Percentiles rank a stretch among this genome's conserved stretches.
phyloP scores from a whole-genome alignment of 1,140 invertebrate species.

The Drosophila repleta region DNA sequence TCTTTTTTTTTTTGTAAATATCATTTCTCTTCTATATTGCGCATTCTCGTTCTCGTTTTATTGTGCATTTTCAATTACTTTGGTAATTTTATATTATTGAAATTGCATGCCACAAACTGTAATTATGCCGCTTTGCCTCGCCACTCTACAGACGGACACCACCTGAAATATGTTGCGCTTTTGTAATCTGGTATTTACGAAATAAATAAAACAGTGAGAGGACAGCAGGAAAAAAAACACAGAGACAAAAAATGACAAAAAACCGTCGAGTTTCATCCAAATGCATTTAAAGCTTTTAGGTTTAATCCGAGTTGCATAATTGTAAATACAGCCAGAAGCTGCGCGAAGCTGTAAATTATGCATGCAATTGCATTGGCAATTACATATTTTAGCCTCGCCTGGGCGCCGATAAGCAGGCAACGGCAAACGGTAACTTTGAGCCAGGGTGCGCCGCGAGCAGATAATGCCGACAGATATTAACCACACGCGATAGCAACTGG shows the following conservation, averaged over 20 bases:
- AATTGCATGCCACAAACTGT: constrained; percentile 79
- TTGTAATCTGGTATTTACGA: constrained; percentile 80
- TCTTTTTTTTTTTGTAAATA: neutral
- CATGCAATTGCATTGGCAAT: constrained; percentile 74
- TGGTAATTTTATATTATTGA: constrained; percentile 83
- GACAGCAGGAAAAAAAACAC: constrained; percentile 2
- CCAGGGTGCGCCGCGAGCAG: constrained; percentile 11
- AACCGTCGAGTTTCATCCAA: constrained; percentile 14
- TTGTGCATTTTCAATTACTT: constrained; percentile 73
- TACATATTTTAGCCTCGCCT: constrained; percentile 61
- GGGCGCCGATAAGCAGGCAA: constrained; percentile 63
- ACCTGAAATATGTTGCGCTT: constrained; percentile 69
- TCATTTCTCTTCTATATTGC: constrained; percentile 9
- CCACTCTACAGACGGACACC: constrained; percentile 2
- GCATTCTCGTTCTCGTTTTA: constrained; percentile 39
- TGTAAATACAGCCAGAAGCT: constrained; percentile 23
- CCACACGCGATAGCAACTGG: constrained; percentile 33
- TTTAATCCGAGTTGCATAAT: constrained; percentile 45
- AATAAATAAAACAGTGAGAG: constrained; percentile 65
- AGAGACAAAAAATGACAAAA: constrained; percentile 2
- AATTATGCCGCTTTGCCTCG: constrained; percentile 68
- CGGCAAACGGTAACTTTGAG: constrained; percentile 53
- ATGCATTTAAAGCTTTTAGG: constrained; percentile 50
- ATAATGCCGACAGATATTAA: constrained; percentile 65
- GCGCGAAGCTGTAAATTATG: constrained; percentile 58